These are phyloP conservation scores for Paguma larvata DNA, from an alignment of 2,797 vertebrate genomes.

Conservation along the genomic window DNA sequence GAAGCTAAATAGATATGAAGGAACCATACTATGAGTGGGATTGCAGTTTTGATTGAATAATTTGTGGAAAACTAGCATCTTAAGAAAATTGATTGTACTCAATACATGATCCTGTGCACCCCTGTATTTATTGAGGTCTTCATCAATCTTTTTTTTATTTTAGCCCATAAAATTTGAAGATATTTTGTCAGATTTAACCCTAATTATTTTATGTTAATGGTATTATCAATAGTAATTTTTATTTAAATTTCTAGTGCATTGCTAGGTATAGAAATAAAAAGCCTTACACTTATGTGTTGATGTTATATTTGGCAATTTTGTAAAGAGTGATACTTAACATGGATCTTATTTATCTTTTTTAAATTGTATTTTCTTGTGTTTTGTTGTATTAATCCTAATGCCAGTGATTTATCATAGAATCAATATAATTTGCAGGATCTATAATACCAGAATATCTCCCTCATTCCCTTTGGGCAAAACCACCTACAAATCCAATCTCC, in stretches of 20 bases:
- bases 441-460: neutral
- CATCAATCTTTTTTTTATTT: neutral
- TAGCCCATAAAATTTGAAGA: neutral
- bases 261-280: neutral
- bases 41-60: neutral
- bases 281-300: neutral
- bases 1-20: neutral
- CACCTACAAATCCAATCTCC: slow-evolving; percentile 10
- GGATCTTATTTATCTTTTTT: neutral
- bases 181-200: neutral
- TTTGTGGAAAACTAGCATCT: neutral
- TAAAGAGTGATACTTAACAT: neutral
- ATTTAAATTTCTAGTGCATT: neutral
- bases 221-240: neutral
- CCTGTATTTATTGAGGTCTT: neutral
- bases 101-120: neutral
- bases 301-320: neutral
- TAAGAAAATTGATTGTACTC: neutral
- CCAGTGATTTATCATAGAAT: neutral
- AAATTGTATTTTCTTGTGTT: neutral
- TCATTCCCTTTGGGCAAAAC: slow-evolving; percentile 45
- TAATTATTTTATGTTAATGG: neutral
- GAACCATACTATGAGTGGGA: neutral
- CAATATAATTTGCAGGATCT: neutral
- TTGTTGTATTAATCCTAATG: neutral